Evolutionary conservation across 2,797 vertebrate genomes (phyloP), one percentile per base, ranked within the genome.

Genomic region (Alca torda): DNA sequence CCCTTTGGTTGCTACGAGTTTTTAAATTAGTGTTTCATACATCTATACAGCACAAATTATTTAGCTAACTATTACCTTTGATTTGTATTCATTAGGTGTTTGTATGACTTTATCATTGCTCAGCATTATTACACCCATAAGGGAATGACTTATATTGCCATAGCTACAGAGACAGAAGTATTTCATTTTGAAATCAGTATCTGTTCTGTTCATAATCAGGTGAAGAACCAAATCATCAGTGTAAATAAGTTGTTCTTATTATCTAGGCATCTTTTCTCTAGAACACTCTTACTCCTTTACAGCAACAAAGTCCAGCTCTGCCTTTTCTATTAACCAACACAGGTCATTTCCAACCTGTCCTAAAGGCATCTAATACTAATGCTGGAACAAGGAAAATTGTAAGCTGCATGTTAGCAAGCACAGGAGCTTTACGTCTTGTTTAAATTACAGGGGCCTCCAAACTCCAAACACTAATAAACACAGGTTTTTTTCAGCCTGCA

Each of bases 51-150:
- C 85, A 94, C 87, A 97, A 73, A 95, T 95, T 97, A 96, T 94
- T 98, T 97, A 96, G 82, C 81, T 94, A 96, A 96, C 89, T 97
- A 82, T 95, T 97, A 90, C 65, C 43, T 97, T 97, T 90, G 63
- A 97, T 97, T 97, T 96, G 56, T 96, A 97, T 96, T 95, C 90
- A 94, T 95, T 96, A 88, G n/a, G 13, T 93, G 41, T 93, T 84
- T 81, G 24, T 91, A 76, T 79, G 70, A 93, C 41, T 97, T 97
- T 94, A 90, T 95, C 81, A 91, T 95, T 96, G 73, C 70, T 97
- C 90, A 95, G 56, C 75, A 89, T 93, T 94, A 83, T 84, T 96
- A 90, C 75, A 91, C n/a, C 25, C 33, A 56, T 93, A 94, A 97
- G 74, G 21, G 28, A 77, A 89, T 96, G 39, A 85, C 81, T 96